phyloP scores from a whole-genome alignment of 1,140 invertebrate species.

The Meloidogyne floridensis region DNA sequence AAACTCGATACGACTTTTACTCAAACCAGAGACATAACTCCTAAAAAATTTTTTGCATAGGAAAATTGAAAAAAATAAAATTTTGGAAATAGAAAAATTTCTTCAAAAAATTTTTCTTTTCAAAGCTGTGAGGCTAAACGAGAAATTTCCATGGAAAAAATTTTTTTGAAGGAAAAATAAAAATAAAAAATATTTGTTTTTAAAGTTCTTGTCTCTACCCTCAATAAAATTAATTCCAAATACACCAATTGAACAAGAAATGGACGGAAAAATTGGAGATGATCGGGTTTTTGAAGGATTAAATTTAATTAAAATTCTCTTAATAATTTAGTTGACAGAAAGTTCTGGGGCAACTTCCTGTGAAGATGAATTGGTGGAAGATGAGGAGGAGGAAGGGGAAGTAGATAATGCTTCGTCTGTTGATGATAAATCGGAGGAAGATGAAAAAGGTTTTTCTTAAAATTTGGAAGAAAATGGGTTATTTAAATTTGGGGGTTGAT shows the following conservation, averaged over 20 bases:
- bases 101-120: too few species aligned
- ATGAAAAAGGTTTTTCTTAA: conserved; percentile 16
- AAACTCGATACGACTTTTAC: too few species aligned
- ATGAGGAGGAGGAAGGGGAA: conserved; percentile 42
- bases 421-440: conserved; percentile 58
- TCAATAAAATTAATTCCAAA: conserved; percentile 63
- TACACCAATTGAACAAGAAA: conserved; percentile 58
- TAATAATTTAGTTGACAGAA: conserved; percentile 35
- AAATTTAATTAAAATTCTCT: neutral
- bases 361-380: conserved; percentile 58
- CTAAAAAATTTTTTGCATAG: too few species aligned
- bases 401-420: conserved; percentile 40
- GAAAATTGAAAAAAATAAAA: too few species aligned
- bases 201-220: conserved; percentile 49
- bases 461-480: neutral
- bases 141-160: too few species aligned
- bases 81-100: too few species aligned
- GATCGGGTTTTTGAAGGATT: conserved; percentile 15
- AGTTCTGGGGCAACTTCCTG: conserved; percentile 60
- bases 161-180: too few species aligned
- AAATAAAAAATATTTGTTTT: conserved; percentile 2
- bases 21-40: too few species aligned
- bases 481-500: neutral
- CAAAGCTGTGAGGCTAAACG: too few species aligned
- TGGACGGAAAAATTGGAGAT: conserved; percentile 17